A percentile compares a stretch with the other conserved stretches of the same genome.
Evolutionary conservation across 2,113 vertebrate species (phyloP).

Genomic region (Ceyx cyanopectus): DNA sequence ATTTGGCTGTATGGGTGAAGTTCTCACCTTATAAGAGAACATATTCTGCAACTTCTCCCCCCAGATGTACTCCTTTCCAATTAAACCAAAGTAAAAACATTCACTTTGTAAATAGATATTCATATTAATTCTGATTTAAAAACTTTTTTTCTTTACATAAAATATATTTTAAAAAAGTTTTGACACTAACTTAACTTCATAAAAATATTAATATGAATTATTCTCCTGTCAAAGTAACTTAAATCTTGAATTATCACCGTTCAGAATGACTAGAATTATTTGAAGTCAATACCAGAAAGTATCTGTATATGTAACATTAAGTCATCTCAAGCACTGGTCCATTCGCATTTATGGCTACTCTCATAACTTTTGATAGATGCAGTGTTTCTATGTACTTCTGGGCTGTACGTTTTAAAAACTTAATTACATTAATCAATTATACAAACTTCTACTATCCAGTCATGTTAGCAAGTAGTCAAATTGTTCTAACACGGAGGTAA

Average conservation of each 20-base stretch:
- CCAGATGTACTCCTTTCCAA: background rate
- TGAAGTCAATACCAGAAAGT: background rate
- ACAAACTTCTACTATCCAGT: background rate
- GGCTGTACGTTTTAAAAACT: background rate
- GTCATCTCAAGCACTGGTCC: background rate
- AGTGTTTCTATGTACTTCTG: slow-evolving; percentile 1
- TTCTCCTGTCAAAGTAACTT: background rate
- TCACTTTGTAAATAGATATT: background rate
- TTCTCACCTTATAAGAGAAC: background rate
- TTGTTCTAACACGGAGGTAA: background rate
- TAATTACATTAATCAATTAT: background rate
- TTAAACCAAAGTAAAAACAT: background rate
- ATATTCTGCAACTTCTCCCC: background rate
- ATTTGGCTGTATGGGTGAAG: background rate
- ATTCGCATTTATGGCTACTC: slow-evolving; percentile 12
- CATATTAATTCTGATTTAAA: background rate
- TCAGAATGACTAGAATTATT: background rate
- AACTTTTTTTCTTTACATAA: background rate
- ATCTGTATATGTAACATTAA: background rate
- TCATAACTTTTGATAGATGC: background rate
- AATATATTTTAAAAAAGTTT: background rate
- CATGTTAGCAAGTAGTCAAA: background rate
- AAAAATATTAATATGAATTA: background rate
- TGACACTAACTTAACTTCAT: background rate
- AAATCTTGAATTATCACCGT: background rate